These are phyloP conservation scores for Agrochola circellaris DNA, from an alignment of 2,888 invertebrate species.

Conservation along the genomic window DNA sequence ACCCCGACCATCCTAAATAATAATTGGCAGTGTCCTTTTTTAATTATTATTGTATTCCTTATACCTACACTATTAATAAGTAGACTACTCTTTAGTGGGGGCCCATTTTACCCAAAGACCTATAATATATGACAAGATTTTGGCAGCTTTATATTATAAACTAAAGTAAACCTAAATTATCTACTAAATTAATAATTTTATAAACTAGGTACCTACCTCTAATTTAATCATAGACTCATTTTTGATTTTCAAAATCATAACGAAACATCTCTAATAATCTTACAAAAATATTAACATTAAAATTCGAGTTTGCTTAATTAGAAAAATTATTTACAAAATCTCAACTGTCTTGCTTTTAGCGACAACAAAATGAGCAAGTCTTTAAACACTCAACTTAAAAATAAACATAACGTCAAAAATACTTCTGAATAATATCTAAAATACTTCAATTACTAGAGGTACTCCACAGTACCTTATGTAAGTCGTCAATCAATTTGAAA, in stretches of 20 bases:
- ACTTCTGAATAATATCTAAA: conserved; percentile 12
- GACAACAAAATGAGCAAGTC: conserved; percentile 14
- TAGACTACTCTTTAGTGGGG: no score
- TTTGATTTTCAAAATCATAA: conserved; percentile 10
- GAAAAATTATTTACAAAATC: conserved; percentile 27
- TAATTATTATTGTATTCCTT: background rate
- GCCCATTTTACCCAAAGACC: background rate
- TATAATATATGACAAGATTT: conserved; percentile 38
- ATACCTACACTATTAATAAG: background rate
- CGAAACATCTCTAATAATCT: no score
- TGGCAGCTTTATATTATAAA: conserved; percentile 20
- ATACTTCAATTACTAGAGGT: conserved; percentile 19
- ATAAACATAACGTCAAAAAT: background rate
- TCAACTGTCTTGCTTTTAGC: conserved; percentile 8
- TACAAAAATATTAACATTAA: background rate
- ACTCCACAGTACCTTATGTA: conserved; percentile 8
- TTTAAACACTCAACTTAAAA: background rate
- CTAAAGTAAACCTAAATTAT: conserved; percentile 1
- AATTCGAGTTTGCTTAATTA: background rate
- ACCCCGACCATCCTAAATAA: background rate
- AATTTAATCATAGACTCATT: background rate
- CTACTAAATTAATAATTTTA: background rate
- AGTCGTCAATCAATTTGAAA: conserved; percentile 24
- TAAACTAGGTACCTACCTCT: background rate
- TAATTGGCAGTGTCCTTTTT: conserved; percentile 17